phyloP scores from a whole-genome alignment of 2,797 vertebrate species.

The Poeciliopsis presidionis region DNA sequence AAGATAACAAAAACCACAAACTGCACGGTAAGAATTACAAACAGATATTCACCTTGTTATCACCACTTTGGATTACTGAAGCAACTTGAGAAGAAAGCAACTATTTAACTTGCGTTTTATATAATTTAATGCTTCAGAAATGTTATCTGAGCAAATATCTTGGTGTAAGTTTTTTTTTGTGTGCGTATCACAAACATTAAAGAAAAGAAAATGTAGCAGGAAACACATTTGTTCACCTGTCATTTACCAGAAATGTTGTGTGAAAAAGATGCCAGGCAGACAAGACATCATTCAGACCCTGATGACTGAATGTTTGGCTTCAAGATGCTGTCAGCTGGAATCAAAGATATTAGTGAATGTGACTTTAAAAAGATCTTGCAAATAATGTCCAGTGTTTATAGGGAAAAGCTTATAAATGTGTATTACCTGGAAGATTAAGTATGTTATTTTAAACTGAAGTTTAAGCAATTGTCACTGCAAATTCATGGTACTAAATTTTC shows the following conservation, averaged over 20 bases:
- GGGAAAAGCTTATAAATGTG: not conserved
- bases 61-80: not conserved
- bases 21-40: slow-evolving; percentile 85
- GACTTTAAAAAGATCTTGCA: slow-evolving; percentile 26
- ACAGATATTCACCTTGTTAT: not conserved
- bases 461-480: not conserved
- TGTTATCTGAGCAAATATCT: not conserved
- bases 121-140: not conserved
- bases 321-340: slow-evolving; percentile 39
- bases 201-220: slow-evolving; percentile 2
- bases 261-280: slow-evolving; percentile 25
- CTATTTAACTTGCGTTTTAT: not conserved
- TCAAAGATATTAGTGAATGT: slow-evolving; percentile 29
- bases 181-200: not conserved
- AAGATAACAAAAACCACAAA: slow-evolving; percentile 80
- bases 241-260: slow-evolving; percentile 41
- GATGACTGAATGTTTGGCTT: slow-evolving; percentile 48
- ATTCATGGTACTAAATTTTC: not conserved
- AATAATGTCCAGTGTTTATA: not conserved
- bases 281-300: slow-evolving; percentile 36
- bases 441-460: not conserved
- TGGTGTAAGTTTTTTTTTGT: not conserved
- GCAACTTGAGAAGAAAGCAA: not conserved
- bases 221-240: slow-evolving; percentile 21
- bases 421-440: not conserved